Base-by-base conservation (phyloP, 2,888 invertebrate genomes). In the Coenonympha arcania region DNA sequence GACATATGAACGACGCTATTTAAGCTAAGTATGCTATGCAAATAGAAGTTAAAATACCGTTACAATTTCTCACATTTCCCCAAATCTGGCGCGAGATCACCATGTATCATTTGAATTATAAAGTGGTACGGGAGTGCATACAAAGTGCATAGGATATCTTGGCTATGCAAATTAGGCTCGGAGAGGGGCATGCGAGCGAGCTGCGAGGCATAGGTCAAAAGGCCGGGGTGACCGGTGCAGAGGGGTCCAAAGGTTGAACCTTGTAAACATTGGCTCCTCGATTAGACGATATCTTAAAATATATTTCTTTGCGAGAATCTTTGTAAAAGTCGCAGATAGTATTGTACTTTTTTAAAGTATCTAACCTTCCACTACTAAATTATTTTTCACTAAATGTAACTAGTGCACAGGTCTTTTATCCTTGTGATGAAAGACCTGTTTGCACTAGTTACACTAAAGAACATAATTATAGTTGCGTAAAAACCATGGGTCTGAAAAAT, bases 61-160 rank as follows among this genome's bases (percentile, higher is more conserved):
- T 84, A 83, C 69, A 75, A 76, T 73, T 83, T 85, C 84, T 77
- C 84, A 85, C 85, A 82, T 80, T 80, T 77, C 72, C 76, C 70
- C 65, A 65, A 72, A 73, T 72, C 68, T 70, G 70, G 67, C 66
- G 64, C 63, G 69, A 65, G 64, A 69, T 71, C 67, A 66, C 65
- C 33, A 69, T 63, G 73, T 70, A 76, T 78, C 72, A 84, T 85
- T 82, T 85, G 78, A 85, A 85, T 86, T 82, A 83, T 83, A 82
- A 83, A 84, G 83, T 78, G 75, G 73, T 71, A 74, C 72, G 70
- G 65, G 79, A 81, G 76, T 81, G 86, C 84, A 81, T 72, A 70
- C 72, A 66, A 71, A 75, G 74, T 76, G 81, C 81, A 82, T 76
- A 75, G 79, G 75, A 82, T 72, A 77, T 71, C 71, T 70, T 68